Percentiles rank a stretch among this genome's conserved stretches.
Conservation (phyloP, 2,888 invertebrate species). For the Drosophila multiciliata region DNA sequence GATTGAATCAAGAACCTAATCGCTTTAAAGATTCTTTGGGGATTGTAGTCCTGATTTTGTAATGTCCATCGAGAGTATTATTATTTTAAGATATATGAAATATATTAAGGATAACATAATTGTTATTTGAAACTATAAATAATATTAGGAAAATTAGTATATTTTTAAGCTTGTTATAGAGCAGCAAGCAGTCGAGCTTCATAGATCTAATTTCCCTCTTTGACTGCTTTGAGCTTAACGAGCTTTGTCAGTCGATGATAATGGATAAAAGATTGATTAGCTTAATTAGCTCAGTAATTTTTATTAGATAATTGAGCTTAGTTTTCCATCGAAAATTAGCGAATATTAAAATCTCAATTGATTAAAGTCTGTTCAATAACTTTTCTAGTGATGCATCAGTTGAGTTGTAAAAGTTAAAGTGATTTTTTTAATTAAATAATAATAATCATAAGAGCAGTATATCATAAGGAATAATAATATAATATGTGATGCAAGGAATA, state of each 20-base stretch:
- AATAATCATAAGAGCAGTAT: neutral
- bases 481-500: neutral
- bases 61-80: neutral
- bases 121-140: neutral
- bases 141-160: neutral
- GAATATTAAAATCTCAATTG: neutral
- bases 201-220: neutral
- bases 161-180: neutral
- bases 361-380: neutral
- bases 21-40: neutral
- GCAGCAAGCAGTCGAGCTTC: constrained; percentile 2
- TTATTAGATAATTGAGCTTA: neutral
- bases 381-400: neutral
- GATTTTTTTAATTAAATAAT: neutral
- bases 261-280: constrained; percentile 2
- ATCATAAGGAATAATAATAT: no score
- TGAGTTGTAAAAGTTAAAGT: neutral
- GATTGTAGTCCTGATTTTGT: neutral
- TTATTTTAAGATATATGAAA: neutral
- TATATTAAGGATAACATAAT: neutral
- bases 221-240: neutral
- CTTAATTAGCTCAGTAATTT: neutral
- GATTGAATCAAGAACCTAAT: neutral
- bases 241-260: no score
- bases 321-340: neutral